Base-by-base conservation (phyloP, 2,888 invertebrate species). In the Tiliacea citrago region DNA sequence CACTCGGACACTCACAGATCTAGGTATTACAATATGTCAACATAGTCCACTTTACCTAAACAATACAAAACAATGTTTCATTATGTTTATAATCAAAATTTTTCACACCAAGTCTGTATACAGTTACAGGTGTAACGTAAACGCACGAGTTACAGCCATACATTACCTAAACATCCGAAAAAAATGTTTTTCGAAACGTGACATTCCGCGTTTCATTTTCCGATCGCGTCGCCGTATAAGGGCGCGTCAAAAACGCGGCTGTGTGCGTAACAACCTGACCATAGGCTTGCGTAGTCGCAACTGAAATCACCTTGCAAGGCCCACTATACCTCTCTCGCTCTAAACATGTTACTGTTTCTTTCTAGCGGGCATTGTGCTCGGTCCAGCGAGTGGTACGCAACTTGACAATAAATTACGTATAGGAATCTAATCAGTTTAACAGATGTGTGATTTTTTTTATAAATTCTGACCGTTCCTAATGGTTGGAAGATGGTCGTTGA, bases 221-320 rank as follows among this genome's bases (percentile, higher is more conserved):
- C 91, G 92, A 93, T 92, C 93, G 93, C 93, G 92, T 88, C 77
- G 80, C 84, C 79, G 84, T 84, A 81, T 85, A 86, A 83, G 86
- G 87, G 88, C 83, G 85, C 86, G 82, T 87, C 89, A 89, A 90
- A 85, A 84, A 84, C 86, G 88, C 91, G 91, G 91, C 87, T 92
- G 93, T 93, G 94, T 94, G 94, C 90, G 92, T 93, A 90, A 94
- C 96, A 95, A 95, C 96, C 95, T 95, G 94, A 92, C 94, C 90
- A 92, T 91, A 90, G 91, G 95, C 94, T 93, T 95, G 96, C 96
- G 96, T 94, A 92, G 92, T 94, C 95, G 95, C 96, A 95, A 96
- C 96, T 96, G 93, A 96, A 95, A 95, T 96, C 96, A 96, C 96
- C 96, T 96, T 96, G 96, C 96, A 96, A 96, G 96, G 96, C 96